Conservation (phyloP, 2,113 vertebrate genomes). For the Dinomys branickii region DNA sequence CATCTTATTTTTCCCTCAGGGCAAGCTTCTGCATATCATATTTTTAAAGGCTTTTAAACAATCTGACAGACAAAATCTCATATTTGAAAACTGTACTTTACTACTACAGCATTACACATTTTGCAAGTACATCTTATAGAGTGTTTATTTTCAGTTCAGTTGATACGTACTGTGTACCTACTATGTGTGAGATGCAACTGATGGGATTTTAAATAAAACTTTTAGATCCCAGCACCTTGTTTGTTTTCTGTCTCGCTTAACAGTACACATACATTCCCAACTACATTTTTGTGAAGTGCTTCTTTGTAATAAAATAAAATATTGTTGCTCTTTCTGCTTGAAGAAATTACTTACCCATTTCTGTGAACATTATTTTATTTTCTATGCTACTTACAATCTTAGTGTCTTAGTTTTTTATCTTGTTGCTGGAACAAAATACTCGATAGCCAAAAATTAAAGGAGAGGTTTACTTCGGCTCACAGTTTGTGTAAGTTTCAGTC, state of each 20-base stretch:
- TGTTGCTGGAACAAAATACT: neutral
- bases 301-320: constrained; percentile 74
- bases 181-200: constrained; percentile 37
- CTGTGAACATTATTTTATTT: constrained; percentile 62
- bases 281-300: constrained; percentile 71
- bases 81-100: constrained; percentile 77
- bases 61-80: constrained; percentile 65
- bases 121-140: constrained; percentile 59
- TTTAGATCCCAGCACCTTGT: constrained; percentile 35
- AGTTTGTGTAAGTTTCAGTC: neutral
- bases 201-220: constrained; percentile 21
- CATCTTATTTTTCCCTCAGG: constrained; percentile 79
- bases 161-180: constrained; percentile 47
- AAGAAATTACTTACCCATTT: constrained; percentile 64
- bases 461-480: neutral
- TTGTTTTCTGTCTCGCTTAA: constrained; percentile 64
- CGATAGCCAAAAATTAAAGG: neutral
- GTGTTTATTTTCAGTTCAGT: constrained; percentile 60
- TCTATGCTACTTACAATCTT: neutral
- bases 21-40: constrained; percentile 76
- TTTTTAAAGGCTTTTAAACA: constrained; percentile 81
- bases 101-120: constrained; percentile 69
- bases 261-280: constrained; percentile 56
- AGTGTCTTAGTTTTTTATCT: neutral
- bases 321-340: constrained; percentile 62